Evolutionary conservation across 2,113 vertebrate species (phyloP).

Genomic region (Motacilla tschutschensis): DNA sequence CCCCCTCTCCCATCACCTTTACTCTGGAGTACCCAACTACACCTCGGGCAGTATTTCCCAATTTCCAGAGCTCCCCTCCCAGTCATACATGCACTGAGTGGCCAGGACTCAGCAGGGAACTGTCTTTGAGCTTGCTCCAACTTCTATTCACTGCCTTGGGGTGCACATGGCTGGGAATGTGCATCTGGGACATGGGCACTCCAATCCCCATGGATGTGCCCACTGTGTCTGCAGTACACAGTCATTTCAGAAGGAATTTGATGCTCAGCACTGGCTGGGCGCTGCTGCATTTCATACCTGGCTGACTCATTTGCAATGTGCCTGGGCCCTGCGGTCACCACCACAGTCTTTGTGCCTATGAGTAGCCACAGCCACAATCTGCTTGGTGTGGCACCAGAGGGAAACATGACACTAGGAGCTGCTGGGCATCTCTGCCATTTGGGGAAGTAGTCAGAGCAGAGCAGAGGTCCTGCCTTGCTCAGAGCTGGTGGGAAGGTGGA

Average conservation of each 20-base stretch:
- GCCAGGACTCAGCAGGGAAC: background rate
- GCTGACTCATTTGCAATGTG: fast-evolving
- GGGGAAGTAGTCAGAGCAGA: background rate
- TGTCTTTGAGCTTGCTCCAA: background rate
- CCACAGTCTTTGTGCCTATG: fast-evolving
- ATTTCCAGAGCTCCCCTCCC: background rate
- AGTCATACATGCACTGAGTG: background rate
- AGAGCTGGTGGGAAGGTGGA: background rate
- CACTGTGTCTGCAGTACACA: fast-evolving
- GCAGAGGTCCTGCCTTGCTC: background rate
- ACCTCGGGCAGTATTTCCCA: background rate
- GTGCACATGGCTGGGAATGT: background rate
- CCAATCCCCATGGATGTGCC: fast-evolving
- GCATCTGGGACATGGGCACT: background rate
- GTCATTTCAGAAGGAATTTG: background rate
- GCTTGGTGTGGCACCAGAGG: background rate
- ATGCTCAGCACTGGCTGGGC: background rate
- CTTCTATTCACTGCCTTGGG: background rate
- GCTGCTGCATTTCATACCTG: background rate
- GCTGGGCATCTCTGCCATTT: background rate
- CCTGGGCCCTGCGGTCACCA: background rate
- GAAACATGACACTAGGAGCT: background rate
- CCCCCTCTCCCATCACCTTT: background rate
- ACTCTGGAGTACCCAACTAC: background rate
- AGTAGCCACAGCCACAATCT: background rate